Evolutionary conservation across 2,113 vertebrate genomes (phyloP).

Genomic region (Anguilla rostrata): DNA sequence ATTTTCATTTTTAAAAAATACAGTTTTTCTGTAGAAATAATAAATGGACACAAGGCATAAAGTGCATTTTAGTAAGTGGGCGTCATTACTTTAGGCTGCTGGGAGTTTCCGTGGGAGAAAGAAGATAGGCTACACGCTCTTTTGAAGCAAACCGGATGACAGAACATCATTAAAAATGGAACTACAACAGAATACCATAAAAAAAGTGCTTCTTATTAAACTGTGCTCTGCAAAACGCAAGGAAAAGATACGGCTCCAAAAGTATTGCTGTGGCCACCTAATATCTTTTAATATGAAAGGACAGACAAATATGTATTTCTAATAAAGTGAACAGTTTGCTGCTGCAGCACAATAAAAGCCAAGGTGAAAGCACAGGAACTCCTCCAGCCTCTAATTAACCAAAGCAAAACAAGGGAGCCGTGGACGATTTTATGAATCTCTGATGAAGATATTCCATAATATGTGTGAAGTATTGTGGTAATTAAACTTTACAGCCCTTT

Average conservation of each 20-base stretch:
- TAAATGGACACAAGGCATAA: not conserved
- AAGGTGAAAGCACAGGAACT: slow-evolving; percentile 53
- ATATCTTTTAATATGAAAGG: not conserved
- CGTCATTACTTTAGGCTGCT: too few relatives aligned
- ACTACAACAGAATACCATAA: too few relatives aligned
- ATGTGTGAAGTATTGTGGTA: slow-evolving; percentile 65
- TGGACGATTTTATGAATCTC: slow-evolving; percentile 24
- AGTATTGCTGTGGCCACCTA: not conserved
- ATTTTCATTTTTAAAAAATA: not conserved
- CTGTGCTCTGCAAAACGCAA: too few relatives aligned
- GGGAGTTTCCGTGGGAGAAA: not conserved
- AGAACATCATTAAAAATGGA: not conserved
- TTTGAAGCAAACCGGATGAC: not conserved
- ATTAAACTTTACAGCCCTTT: slow-evolving; percentile 67
- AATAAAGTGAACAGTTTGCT: slow-evolving; percentile 63
- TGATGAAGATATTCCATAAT: slow-evolving; percentile 33
- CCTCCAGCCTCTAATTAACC: slow-evolving; percentile 37
- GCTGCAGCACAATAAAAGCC: slow-evolving; percentile 53
- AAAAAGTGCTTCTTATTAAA: too few relatives aligned
- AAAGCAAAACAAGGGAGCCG: slow-evolving; percentile 6
- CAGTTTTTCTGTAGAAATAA: not conserved
- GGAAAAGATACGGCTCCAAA: not conserved
- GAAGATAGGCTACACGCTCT: not conserved
- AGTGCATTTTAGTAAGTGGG: not conserved
- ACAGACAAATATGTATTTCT: slow-evolving; percentile 14